These are phyloP conservation scores for Latrodectus elegans DNA, from an alignment of 2,888 invertebrate species.

Conservation along the genomic window DNA sequence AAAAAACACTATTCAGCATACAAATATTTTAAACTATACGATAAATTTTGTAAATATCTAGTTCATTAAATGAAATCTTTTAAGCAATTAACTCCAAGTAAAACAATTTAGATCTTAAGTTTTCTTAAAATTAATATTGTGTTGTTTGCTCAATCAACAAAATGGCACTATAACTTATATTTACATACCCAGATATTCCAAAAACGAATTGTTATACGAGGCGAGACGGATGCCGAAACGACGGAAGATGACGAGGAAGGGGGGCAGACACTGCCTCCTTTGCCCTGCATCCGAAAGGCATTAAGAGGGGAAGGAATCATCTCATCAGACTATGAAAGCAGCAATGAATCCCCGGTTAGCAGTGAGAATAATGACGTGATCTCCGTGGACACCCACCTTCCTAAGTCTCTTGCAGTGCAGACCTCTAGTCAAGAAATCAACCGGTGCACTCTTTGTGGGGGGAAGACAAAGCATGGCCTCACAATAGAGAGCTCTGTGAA, in stretches of 20 bases:
- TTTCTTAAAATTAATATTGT: neutral
- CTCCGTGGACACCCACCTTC: conserved; percentile 17
- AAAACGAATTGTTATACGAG: conserved; percentile 19
- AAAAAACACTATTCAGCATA: too few species aligned
- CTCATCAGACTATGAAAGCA: conserved; percentile 75
- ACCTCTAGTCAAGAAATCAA: conserved; percentile 22
- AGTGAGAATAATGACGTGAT: conserved; percentile 65
- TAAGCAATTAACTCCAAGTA: too few species aligned
- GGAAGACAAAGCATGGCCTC: conserved; percentile 48
- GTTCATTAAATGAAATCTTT: too few species aligned
- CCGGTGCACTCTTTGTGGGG: conserved; percentile 65
- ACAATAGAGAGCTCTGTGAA: conserved; percentile 34
- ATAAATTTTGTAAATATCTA: too few species aligned
- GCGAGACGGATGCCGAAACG: conserved; percentile 57
- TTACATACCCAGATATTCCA: conserved; percentile 31
- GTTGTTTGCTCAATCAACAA: too few species aligned
- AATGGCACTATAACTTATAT: neutral
- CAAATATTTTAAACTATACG: too few species aligned
- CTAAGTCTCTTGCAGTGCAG: conserved; percentile 60
- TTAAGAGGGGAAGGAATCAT: conserved; percentile 58
- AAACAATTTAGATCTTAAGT: neutral
- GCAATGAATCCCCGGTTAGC: conserved; percentile 75
- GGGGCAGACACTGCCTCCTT: conserved; percentile 49
- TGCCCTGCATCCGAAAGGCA: conserved; percentile 70
- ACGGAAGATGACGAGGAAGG: conserved; percentile 69